A percentile compares a stretch with the other conserved stretches of the same genome.
phyloP scores from a whole-genome alignment of 2,888 invertebrate species.

The Phalangium opilio region DNA sequence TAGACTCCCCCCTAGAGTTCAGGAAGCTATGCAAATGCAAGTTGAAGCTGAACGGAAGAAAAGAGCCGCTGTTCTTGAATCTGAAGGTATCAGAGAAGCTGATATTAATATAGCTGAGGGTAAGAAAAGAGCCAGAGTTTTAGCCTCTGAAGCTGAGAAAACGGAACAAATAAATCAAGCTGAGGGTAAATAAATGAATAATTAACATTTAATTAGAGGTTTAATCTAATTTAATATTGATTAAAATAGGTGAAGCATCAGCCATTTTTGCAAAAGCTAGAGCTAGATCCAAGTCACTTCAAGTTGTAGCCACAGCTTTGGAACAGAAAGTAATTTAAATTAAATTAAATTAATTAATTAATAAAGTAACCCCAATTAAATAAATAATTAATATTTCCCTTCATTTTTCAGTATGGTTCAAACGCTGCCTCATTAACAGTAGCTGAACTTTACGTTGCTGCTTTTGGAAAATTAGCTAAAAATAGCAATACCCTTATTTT shows the following conservation, averaged over 20 bases:
- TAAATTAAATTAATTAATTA: slow-evolving; percentile 1
- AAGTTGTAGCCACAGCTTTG: slow-evolving; percentile 54
- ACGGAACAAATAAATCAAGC: slow-evolving; percentile 90
- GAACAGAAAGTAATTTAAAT: slow-evolving; percentile 28
- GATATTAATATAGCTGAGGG: slow-evolving; percentile 98
- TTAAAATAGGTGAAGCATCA: slow-evolving; percentile 51
- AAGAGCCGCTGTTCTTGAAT: slow-evolving; percentile 88
- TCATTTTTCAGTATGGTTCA: slow-evolving; percentile 23
- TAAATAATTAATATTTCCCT: not conserved
- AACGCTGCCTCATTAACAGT: slow-evolving; percentile 81
- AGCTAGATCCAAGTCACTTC: slow-evolving; percentile 71
- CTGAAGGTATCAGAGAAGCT: slow-evolving; percentile 57
- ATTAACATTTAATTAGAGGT: not conserved
- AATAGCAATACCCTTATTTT: slow-evolving; percentile 86
- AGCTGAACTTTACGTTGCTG: slow-evolving; percentile 89
- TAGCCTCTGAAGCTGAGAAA: slow-evolving; percentile 88
- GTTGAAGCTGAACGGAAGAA: slow-evolving; percentile 97
- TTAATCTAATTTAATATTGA: not conserved
- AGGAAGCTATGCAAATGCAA: slow-evolving; percentile 99
- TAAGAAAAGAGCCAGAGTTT: slow-evolving; percentile 72
- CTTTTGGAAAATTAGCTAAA: slow-evolving; percentile 84
- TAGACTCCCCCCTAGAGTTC: slow-evolving; percentile 71
- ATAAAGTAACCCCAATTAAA: not conserved
- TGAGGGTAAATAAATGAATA: slow-evolving; percentile 40
- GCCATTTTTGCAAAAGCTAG: slow-evolving; percentile 81